Evolutionary conservation across 1,140 invertebrate species (phyloP), one percentile per base, ranked within the genome.

Genomic region (Agrypnia vestita): DNA sequence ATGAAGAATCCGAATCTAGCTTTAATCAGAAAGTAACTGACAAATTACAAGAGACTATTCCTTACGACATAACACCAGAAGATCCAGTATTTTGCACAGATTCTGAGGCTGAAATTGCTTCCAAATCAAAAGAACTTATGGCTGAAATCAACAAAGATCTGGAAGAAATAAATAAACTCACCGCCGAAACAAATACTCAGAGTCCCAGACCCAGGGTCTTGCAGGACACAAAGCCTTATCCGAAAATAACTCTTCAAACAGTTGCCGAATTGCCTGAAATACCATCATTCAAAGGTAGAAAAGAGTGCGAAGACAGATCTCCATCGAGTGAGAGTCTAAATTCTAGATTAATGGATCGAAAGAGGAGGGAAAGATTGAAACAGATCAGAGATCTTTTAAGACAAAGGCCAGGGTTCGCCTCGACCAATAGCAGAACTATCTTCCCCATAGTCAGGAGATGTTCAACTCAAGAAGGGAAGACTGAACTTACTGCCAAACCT

Each of bases 331-430:
- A 90, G 75, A 86, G 84, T 15, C 84, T 87, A 75, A 87, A 89
- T 81, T 86, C 87, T 21, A 86, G 85, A 84, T 83, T 85, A 44
- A 84, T 86, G 73, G 88, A 89, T 44, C 85, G 86, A 73, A 90
- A 89, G 81, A 89, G 91, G 76, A 91, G 90, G 80, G 91, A 91
- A 71, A 90, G 92, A 82, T 87, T 94, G 82, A 90, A 92, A 75
- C 92, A 93, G 85, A 93, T 94, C 67, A 92, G 93, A 84, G 93
- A 94, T 81, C 87, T 94, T 79, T 84, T 94, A 1, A 91, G 88
- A 80, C 86, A 93, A 80, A 92, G 92, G 85, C 89, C 93, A 56
- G 90, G 82, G 0, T 80, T 81, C 55, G 80, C 79, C 44, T 82
- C 82, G 3, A 80, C 44, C 86, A 89, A 83, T 46, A 83, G 71